A percentile compares a stretch with the other conserved stretches of the same genome.
These are phyloP conservation scores for Halesus radiatus DNA, from an alignment of 1,140 invertebrate genomes.

Conservation along the genomic window DNA sequence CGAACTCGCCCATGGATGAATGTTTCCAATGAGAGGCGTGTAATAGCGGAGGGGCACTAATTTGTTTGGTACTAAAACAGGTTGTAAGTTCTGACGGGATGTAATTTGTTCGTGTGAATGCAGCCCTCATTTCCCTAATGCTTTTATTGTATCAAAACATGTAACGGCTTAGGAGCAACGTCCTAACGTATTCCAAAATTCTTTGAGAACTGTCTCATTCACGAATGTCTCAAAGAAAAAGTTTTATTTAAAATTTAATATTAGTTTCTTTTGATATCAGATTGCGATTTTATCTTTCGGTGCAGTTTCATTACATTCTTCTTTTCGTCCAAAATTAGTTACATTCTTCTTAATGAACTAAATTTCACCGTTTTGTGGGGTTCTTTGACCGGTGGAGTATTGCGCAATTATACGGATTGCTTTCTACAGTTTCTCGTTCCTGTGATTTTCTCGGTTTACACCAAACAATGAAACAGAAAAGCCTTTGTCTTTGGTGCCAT, in stretches of 20 bases:
- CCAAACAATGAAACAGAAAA: slow-evolving; percentile 6
- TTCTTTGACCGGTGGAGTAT: slow-evolving; percentile 13
- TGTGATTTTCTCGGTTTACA: slow-evolving; percentile 26
- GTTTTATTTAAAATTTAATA: too few species aligned
- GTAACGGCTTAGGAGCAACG: neutral
- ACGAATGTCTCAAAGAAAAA: too few species aligned
- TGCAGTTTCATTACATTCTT: slow-evolving; percentile 10
- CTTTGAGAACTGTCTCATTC: too few species aligned
- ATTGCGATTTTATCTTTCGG: neutral
- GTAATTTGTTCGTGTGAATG: slow-evolving; percentile 17
- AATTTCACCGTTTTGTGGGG: slow-evolving; percentile 20
- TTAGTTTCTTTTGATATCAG: neutral
- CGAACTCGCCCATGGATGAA: slow-evolving; percentile 12
- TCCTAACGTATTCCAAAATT: too few species aligned
- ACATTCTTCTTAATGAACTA: slow-evolving; percentile 1
- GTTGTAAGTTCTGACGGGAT: slow-evolving; percentile 21
- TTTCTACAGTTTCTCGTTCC: slow-evolving; percentile 8
- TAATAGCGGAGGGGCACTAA: slow-evolving; percentile 22
- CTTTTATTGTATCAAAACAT: slow-evolving; percentile 1
- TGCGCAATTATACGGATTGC: slow-evolving; percentile 9
- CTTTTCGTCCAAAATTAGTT: neutral
- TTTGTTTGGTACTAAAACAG: slow-evolving; percentile 22
- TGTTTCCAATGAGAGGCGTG: slow-evolving; percentile 36
- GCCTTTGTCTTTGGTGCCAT: slow-evolving; percentile 27
- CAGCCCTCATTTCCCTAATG: slow-evolving; percentile 15